Evolutionary conservation across 2,113 vertebrate genomes (phyloP), one percentile per base, ranked within the genome.

Genomic region (Austrofundulus limnaeus): DNA sequence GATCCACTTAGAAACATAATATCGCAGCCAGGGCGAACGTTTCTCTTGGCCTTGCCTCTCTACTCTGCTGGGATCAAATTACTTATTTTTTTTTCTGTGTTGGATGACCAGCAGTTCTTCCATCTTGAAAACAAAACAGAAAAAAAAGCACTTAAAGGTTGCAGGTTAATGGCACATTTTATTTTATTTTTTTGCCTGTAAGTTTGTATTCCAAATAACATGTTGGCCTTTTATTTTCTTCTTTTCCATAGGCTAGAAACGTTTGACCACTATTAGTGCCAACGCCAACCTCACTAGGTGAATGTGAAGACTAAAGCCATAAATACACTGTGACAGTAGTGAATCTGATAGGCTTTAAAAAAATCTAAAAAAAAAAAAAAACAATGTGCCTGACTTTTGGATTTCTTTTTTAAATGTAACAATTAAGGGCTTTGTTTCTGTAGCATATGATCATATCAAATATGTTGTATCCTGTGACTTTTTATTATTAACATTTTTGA

Each of bases 221-320:
- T 77, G 65, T 67, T 77, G 74, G 71, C 59, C 46, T 70, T 83
- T 81, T 59, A 50, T 6, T 55, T 49, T 57, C 58, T 42, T 65
- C 55, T 64, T 61, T 67, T 53, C 72, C 46, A 69, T 66, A 84
- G 76, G 85, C 82, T 48, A 79, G 66, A 83, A 60, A 78, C 77
- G 76, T 74, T 82, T 92, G 87, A 92, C 91, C 91, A 92, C 91
- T 92, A 87, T 87, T 34, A 88, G 88, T 89, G 87, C 90, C 91
- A 86, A 84, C 67, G 84, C 79, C 87, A 91, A 92, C 92, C 91
- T 92, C 90, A 91, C 85, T 80, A 86, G 90, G 91, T 91, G 85
- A 93, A 93, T 93, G 92, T 93, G 92, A 93, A 92, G 87, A 84
- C 80, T 84, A 83, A 92, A 90, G 88, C 90, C 89, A 92, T 89